Base-by-base conservation (phyloP, 2,797 vertebrate species). In the Kryptopterus vitreolus region DNA sequence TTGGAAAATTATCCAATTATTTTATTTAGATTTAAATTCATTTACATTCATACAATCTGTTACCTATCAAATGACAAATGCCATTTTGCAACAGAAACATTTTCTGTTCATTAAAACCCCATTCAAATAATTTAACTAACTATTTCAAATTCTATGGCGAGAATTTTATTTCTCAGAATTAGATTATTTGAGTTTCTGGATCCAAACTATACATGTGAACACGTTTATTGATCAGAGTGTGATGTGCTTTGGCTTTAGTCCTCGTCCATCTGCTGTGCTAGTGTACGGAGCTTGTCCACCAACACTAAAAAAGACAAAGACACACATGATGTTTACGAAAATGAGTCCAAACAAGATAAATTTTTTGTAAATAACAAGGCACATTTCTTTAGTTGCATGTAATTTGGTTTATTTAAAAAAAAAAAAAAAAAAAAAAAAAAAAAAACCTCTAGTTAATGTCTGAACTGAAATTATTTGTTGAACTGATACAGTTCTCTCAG, bases 221-320 rank as follows among this genome's bases (percentile, higher is more conserved):
- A 48, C 20, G 35, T 29, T 15, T 29, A 8, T 12, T 75, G 53
- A 3, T 22, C 13, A 16, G 11, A 43, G 55, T 26, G 7, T 74
- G n/a, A 33, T 59, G 16, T 12, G 55, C 52, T 43, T 57, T 35
- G 63, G 16, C 33, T 26, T 78, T 53, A 88, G 3, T 84, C 66
- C 6, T 85, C 84, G 55, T 92, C 89, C 1, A 90, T 11, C 55
- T 88, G 71, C 15, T 82, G 66, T 84, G 91, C 88, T 81, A 90
- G 71, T 1, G 46, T 87, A 26, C 83, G 84, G 9, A 94, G 88
- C 75, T 88, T 86, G 83, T 94, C 93, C 83, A 92, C 88, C 81
- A 94, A 70, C 79, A 83, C 92, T 94, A 89, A 3, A 55, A 82
- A 81, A 24, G 53, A 15, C 84, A 22, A 84, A 80, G 48, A 20